Evolutionary conservation across 2,888 invertebrate species (phyloP).

Genomic region (Caenorhabditis uteleia): DNA sequence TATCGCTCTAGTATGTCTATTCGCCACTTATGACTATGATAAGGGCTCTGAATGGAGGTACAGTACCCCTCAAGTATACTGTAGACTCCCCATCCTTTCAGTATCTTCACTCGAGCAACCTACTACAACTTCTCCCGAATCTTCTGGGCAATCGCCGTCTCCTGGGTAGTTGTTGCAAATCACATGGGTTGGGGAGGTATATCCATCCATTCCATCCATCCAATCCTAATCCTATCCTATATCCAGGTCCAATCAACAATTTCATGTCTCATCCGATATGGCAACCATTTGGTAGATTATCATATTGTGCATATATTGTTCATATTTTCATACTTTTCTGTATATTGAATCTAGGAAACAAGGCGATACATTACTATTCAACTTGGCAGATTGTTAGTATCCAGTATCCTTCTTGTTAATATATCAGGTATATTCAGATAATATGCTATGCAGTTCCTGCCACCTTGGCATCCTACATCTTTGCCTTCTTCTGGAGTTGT

Average conservation of each 20-base stretch:
- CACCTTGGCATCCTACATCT: too few species aligned
- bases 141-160: constrained; percentile 70
- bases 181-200: constrained; percentile 70
- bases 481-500: constrained; percentile 7
- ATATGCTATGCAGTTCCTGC: too few species aligned
- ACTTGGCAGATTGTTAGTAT: constrained; percentile 40
- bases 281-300: constrained; percentile 85
- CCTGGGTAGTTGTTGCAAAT: constrained; percentile 72
- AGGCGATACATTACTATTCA: constrained; percentile 20
- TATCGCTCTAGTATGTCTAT: constrained; percentile 22
- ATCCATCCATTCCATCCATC: too few species aligned
- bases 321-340: constrained; percentile 43
- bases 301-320: constrained; percentile 86
- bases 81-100: too few species aligned
- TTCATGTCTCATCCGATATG: constrained; percentile 83
- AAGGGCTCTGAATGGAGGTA: constrained; percentile 29
- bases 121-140: constrained; percentile 60
- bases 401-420: too few species aligned
- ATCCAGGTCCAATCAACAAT: constrained; percentile 77
- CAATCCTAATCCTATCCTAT: too few species aligned
- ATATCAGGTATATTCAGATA: too few species aligned
- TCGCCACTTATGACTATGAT: constrained; percentile 32
- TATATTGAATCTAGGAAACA: constrained; percentile 27
- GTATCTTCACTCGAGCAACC: constrained; percentile 20
- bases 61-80: too few species aligned